A percentile compares a stretch with the other conserved stretches of the same genome.
Conservation (phyloP, 2,888 invertebrate genomes). For the Dichetophora obliterata region DNA sequence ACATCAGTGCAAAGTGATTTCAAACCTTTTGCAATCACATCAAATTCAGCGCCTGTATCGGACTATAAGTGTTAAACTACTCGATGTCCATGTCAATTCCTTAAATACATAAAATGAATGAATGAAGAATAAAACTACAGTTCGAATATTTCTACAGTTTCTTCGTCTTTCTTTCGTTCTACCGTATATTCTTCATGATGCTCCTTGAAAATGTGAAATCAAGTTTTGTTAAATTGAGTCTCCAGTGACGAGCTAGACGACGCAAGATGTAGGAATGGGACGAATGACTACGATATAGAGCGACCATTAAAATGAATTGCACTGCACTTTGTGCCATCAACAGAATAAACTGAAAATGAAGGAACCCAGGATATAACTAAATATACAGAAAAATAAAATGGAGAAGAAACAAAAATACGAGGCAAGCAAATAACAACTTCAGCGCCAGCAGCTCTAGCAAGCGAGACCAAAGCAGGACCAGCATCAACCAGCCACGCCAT, state of each 20-base stretch:
- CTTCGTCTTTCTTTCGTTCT: constrained; percentile 25
- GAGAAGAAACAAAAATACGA: constrained; percentile 36
- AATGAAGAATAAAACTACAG: constrained; percentile 24
- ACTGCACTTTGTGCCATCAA: constrained; percentile 64
- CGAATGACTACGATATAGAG: constrained; percentile 46
- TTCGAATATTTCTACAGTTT: constrained; percentile 35
- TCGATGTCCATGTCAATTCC: constrained; percentile 48
- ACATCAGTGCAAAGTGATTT: not conserved
- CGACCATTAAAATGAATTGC: constrained; percentile 65
- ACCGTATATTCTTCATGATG: not conserved
- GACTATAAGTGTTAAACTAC: constrained; percentile 5
- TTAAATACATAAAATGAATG: constrained; percentile 49
- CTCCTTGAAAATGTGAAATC: constrained; percentile 60
- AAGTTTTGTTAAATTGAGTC: constrained; percentile 66
- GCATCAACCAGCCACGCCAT: constrained; percentile 61
- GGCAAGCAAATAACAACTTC: constrained; percentile 49
- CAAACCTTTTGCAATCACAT: not conserved
- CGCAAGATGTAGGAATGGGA: constrained; percentile 39
- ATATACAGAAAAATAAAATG: constrained; percentile 48
- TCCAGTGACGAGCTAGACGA: constrained; percentile 59
- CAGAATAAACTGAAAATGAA: constrained; percentile 56
- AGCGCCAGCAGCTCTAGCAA: constrained; percentile 46
- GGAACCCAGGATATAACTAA: constrained; percentile 57
- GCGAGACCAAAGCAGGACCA: not conserved
- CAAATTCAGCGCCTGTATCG: not conserved